These are phyloP conservation scores for Coptodon rendalli DNA, from an alignment of 2,113 vertebrate species.

Conservation along the genomic window DNA sequence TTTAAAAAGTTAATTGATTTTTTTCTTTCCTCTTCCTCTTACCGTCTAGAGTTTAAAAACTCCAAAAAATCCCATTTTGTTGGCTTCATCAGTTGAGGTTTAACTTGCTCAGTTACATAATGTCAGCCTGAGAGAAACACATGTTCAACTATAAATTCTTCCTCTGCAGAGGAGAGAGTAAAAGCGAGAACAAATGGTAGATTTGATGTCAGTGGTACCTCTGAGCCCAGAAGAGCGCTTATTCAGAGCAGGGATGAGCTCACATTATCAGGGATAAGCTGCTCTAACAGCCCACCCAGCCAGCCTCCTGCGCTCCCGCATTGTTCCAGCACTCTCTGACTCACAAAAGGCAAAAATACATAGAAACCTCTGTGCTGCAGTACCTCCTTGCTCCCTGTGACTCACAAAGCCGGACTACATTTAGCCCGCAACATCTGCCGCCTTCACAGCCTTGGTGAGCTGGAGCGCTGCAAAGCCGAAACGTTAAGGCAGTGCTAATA, in stretches of 20 bases:
- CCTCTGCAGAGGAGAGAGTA: not conserved
- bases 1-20: not conserved
- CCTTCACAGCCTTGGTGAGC: not conserved
- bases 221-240: not conserved
- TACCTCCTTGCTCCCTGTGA: conserved; percentile 27
- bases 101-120: not conserved
- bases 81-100: not conserved
- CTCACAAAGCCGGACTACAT: conserved; percentile 39
- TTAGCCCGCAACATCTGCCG: conserved; percentile 15
- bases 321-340: conserved; percentile 31
- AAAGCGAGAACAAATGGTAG: not conserved
- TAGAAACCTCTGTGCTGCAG: not conserved
- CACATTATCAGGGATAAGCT: conserved; percentile 34
- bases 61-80: not conserved
- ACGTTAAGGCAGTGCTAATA: not conserved
- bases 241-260: conserved; percentile 13
- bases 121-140: not conserved
- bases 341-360: conserved; percentile 24
- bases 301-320: conserved; percentile 8
- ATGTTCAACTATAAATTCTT: not conserved
- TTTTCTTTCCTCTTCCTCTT: not conserved
- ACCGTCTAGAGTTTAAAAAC: not conserved
- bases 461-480: not conserved
- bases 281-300: conserved; percentile 28
- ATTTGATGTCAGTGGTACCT: not conserved